Base-by-base conservation (phyloP, 2,113 vertebrate species). In the Pseudorectes ferrugineus region DNA sequence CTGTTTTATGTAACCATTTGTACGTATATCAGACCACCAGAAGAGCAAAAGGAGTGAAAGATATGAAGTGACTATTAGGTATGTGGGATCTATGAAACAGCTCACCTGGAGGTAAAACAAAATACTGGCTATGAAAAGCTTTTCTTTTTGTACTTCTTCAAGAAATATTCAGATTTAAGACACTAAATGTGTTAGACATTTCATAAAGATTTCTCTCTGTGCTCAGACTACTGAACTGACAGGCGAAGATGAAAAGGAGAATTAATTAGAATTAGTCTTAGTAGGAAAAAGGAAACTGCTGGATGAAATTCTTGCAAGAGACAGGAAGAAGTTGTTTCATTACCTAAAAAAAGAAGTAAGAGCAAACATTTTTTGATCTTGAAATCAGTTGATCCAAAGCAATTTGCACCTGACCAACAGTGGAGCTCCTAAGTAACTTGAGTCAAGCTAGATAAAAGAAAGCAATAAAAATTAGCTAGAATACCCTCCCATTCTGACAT, bases 291-390 rank as follows among this genome's bases (percentile, higher is more conserved):
- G 31, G 58, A 33, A 85, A 75, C 24, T 25, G 24, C n/a, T 92
- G 68, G 72, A 91, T 91, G 48, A 79, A 22, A 87, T 83, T 76
- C 24, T 73, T 73, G 40, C 11, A 52, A 42, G 9, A 89, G 52
- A 81, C 75, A 66, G 35, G 42, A 87, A 72, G 14, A 87, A 43
- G 66, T 33, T 82, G 21, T 51, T 91, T 75, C 48, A 28, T 73
- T 75, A 45, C 36, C 48, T 51, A 57, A 86, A 45, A 87, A 40
- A 73, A 51, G 26, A 71, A 65, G 19, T 22, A 85, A 61, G 45
- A 84, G 13, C 14, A 85, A 94, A 62, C 9, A 9, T 24, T 87
- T 94, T 95, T 92, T 95, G 28, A 94, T 95, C 58, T 73, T 82
- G n/a, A 62, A 79, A 94, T 89, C 49, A 76, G 38, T 6, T 31